Evolutionary conservation across 2,797 vertebrate species (phyloP), one percentile per base, ranked within the genome.

Genomic region (Phoebastria nigripes): DNA sequence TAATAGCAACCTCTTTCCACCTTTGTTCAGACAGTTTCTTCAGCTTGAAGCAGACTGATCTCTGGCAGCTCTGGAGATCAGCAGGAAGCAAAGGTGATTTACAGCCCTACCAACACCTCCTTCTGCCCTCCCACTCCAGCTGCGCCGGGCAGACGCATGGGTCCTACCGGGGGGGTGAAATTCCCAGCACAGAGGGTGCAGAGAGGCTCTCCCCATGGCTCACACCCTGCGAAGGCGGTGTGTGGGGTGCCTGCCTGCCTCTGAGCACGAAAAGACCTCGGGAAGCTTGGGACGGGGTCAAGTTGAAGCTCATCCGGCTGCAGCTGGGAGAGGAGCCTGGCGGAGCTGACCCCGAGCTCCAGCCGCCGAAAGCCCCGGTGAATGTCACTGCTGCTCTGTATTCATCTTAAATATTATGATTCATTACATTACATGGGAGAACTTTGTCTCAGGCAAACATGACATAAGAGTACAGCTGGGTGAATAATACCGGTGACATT

Each of bases 401-500:
- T 89, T 89, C 87, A 87, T 69, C 93, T 83, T 62, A 77, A 95
- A 94, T 93, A 89, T 94, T 91, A 42, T 95, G 95, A 96, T 96
- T 95, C 94, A 96, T 78, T 66, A 33, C 72, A 65, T 79, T 66
- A 84, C 94, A 86, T 17, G 88, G 90, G 71, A 96, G 95, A 93
- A 89, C 95, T 95, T 82, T 96, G 94, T 96, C 93, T 96, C 88
- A 46, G 90, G 96, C 93, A 95, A 97, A 95, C 89, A 87, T 94
- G 96, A 94, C 89, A 89, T 88, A 83, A 94, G 94, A 97, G 69
- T 86, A 65, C 79, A 89, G 90, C 91, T 92, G 92, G 87, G 72
- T 96, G 95, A 97, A 96, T 96, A 93, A 96, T 42, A 88, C 93
- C 9, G 0, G 94, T 95, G 96, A 96, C 94, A 96, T 96, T 96